Conservation (phyloP, 2,888 invertebrate genomes). For the Oscheius onirici region DNA sequence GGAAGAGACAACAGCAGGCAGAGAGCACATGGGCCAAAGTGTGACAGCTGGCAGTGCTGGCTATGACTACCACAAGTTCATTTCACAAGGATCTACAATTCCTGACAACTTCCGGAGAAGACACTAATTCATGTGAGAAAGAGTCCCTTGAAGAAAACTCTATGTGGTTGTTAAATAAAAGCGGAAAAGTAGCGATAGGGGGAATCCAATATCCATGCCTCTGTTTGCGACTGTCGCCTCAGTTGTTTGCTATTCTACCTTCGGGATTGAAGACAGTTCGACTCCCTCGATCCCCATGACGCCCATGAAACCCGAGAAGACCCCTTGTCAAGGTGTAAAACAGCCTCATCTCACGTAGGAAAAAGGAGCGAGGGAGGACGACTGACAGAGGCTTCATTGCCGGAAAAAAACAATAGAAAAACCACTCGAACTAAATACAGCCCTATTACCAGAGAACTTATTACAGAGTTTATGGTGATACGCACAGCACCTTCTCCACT, state of each 20-base stretch:
- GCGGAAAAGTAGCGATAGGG: too few species aligned
- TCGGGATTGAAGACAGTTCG: constrained; percentile 9
- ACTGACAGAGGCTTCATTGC: background rate
- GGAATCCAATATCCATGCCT: too few species aligned
- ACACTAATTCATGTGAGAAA: constrained; percentile 12
- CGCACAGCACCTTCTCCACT: too few species aligned
- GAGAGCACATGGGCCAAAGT: constrained; percentile 7
- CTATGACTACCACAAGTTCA: constrained; percentile 19
- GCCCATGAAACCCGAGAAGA: constrained; percentile 21
- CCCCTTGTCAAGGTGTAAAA: constrained; percentile 25
- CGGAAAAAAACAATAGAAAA: background rate
- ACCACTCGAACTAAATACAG: background rate
- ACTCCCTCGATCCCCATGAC: constrained; percentile 4
- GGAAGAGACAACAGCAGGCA: background rate
- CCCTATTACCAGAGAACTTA: too few species aligned
- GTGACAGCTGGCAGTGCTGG: constrained; percentile 18
- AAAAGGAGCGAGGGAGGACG: constrained; percentile 12
- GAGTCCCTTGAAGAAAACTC: background rate
- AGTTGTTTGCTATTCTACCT: constrained; percentile 15
- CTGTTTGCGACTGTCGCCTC: background rate
- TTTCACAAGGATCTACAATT: background rate
- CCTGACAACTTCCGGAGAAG: background rate
- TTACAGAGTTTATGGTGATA: too few species aligned
- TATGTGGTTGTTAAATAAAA: background rate
- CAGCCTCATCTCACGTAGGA: constrained; percentile 13